Base-by-base conservation (phyloP, 2,888 invertebrate species). In the Exephanes ischioxanthus region DNA sequence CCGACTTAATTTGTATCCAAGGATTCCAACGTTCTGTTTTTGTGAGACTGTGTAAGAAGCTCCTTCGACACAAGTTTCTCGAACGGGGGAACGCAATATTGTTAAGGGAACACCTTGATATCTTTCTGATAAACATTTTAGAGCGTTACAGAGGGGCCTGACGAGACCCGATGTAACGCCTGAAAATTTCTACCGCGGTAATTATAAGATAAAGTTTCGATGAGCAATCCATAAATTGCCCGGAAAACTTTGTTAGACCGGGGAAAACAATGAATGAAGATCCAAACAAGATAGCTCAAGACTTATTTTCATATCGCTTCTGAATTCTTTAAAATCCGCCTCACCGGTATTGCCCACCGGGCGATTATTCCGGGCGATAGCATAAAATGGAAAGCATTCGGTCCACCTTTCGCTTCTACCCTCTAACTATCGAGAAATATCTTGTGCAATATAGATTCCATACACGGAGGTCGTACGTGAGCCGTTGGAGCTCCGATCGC, bases 381-480 rank as follows among this genome's bases (percentile, higher is more conserved):
- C 55, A 9, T 22, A 19, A 19, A 19, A 22, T 22, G 22, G 22
- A 55, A 9, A 19, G 22, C 55, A 55, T 22, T 55, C 11, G 22
- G 2, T 9, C 11, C 2, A 5, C 22, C 55, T 58, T 4, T 26
- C 58, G 58, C 4, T 26, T 58, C 22, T 4, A 14, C 14, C 26
- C 26, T 58, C 26, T 3, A 9, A 22, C 55, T 19, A 58, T 26
- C 26, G 58, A 0, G 58, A 58, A 58, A 22, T 4, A 58, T 22
- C 26, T 26, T 11, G 58, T 11, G 58, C 58, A 3, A 5, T 11
- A 26, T 58, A 26, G 58, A 58, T 58, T 58, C 26, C 26, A 58
- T 58, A 58, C 14, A 58, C 22, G 26, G 58, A 58, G 22, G 22
- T 58, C 58, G 58, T 26, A 58, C 58, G 58, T 22, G 58, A 58